Evolutionary conservation across 2,113 vertebrate genomes (phyloP).

Genomic region (Himantopus leucocephalus): DNA sequence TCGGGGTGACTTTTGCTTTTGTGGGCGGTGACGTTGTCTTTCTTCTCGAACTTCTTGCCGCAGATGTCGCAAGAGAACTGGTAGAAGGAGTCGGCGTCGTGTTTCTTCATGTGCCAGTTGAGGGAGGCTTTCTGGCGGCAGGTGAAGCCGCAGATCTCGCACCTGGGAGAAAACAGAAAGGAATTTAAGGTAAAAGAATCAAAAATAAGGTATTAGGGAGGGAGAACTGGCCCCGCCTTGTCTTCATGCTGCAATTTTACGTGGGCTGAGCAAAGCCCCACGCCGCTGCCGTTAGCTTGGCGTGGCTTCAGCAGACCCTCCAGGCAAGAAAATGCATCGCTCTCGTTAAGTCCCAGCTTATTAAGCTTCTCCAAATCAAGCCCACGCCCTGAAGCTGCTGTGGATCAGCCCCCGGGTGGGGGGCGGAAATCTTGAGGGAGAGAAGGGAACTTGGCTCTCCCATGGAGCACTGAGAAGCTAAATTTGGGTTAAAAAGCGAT

Average conservation of each 20-base stretch:
- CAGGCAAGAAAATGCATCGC: neutral
- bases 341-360: rapidly evolving
- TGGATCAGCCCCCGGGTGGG: rapidly evolving
- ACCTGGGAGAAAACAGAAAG: constrained; percentile 51
- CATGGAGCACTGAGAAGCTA: rapidly evolving
- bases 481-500: neutral
- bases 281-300: too few species aligned
- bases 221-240: neutral
- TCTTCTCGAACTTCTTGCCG: constrained; percentile 82
- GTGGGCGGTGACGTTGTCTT: constrained; percentile 81
- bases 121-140: constrained; percentile 86
- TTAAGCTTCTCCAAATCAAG: neutral
- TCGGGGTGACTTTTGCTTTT: constrained; percentile 79
- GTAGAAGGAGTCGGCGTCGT: constrained; percentile 73
- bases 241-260: too few species aligned
- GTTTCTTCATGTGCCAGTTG: constrained; percentile 87
- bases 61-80: constrained; percentile 82
- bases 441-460: neutral
- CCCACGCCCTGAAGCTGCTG: neutral
- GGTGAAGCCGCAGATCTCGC: constrained; percentile 85
- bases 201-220: neutral
- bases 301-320: neutral
- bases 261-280: neutral
- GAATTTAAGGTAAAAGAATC: neutral
- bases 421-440: too few species aligned